Conservation (phyloP, 2,888 invertebrate species). For the Tenthredo scrophulariae region DNA sequence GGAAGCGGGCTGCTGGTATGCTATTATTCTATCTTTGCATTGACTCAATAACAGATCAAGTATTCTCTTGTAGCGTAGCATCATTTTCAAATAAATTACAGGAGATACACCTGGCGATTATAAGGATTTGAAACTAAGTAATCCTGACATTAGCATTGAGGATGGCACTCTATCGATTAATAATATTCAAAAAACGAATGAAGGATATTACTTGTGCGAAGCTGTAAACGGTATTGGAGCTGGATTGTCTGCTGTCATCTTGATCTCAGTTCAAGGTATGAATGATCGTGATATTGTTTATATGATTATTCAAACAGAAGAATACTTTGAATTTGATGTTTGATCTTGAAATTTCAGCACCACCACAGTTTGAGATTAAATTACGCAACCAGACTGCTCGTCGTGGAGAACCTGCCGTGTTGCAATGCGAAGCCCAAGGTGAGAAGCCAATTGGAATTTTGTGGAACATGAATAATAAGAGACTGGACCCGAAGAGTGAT, state of each 20-base stretch:
- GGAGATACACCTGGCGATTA: conserved; percentile 96
- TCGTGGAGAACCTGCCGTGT: conserved; percentile 93
- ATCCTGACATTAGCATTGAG: conserved; percentile 94
- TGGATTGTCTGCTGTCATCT: conserved; percentile 95
- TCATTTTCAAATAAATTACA: conserved; percentile 74
- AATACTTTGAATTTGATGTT: conserved; percentile 45
- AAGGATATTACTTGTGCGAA: conserved; percentile 97
- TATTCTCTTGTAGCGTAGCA: background rate
- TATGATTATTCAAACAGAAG: background rate
- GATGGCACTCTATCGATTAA: conserved; percentile 95
- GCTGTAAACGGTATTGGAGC: conserved; percentile 98
- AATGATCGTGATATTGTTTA: conserved; percentile 20
- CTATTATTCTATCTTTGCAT: conserved; percentile 2
- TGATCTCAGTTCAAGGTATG: conserved; percentile 95
- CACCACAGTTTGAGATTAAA: conserved; percentile 96
- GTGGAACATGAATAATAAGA: conserved; percentile 97
- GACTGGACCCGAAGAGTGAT: conserved; percentile 93
- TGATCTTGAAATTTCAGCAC: conserved; percentile 82
- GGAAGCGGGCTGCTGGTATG: conserved; percentile 97
- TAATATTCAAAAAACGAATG: conserved; percentile 95
- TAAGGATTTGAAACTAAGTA: conserved; percentile 94
- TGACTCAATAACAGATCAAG: conserved; percentile 48
- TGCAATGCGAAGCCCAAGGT: conserved; percentile 95
- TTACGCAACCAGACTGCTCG: conserved; percentile 94
- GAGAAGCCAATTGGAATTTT: conserved; percentile 96